A percentile compares a stretch with the other conserved stretches of the same genome.
Conservation (phyloP, 2,113 vertebrate species). For the Bubo scandiacus region DNA sequence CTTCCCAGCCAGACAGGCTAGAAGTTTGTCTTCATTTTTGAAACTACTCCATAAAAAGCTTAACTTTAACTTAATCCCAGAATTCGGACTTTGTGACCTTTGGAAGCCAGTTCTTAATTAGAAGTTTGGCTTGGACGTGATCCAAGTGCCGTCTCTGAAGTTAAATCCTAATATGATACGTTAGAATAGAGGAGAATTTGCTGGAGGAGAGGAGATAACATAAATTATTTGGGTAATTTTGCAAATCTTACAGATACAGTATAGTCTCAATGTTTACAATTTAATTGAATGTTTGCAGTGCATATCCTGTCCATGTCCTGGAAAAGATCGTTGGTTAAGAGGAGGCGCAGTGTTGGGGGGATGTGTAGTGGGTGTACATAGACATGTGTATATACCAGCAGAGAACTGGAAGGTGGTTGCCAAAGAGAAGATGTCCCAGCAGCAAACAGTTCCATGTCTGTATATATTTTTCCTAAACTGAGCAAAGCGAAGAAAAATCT, state of each 20-base stretch:
- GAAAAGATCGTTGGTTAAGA: background rate
- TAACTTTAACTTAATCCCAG: background rate
- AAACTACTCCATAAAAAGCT: background rate
- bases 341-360: accelerated
- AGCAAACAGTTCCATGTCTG: background rate
- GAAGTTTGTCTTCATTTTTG: background rate
- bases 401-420: background rate
- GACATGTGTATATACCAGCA: background rate
- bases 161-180: background rate
- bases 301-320: background rate
- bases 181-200: background rate
- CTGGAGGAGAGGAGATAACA: background rate
- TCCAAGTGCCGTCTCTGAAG: background rate
- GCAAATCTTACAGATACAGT: background rate
- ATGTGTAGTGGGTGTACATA: too few species aligned
- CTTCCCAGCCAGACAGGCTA: background rate
- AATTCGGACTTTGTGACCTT: background rate
- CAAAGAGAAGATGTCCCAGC: background rate
- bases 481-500: background rate
- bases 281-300: background rate
- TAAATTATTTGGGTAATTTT: background rate
- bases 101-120: background rate
- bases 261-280: background rate
- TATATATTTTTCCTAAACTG: background rate
- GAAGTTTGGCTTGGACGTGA: background rate